Evolutionary conservation across 2,888 invertebrate species (phyloP), one percentile per base, ranked within the genome.

Genomic region (Nephrotoma appendiculata): DNA sequence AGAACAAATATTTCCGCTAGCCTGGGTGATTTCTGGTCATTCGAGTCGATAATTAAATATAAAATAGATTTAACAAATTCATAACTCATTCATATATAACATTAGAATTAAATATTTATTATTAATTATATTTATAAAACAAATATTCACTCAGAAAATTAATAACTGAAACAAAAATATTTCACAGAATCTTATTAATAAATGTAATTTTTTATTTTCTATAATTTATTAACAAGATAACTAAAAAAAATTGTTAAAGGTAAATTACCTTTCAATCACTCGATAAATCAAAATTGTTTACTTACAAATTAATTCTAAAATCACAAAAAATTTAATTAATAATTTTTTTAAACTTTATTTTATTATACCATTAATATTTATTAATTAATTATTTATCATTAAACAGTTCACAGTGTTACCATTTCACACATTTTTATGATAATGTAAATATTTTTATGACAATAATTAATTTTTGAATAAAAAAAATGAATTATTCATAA

Each of bases 61-160:
- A 31, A 86, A 83, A 86, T 57, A 41, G 42, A n/a, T 44, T 42
- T 86, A 86, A 83, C 31, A 85, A 86, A 11, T 83, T 83, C 31
- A 86, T 83, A 86, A 44, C 48, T 43, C 57, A 71, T 57, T 41
- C 85, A 44, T n/a, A 41, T 83, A 31, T 52, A 84, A 71, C 48
- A 15, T 45, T 48, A 7, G 83, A 71, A 83, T 83, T 15, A 42
- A 86, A 71, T 48, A 57, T 83, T 41, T 83, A 45, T 42, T 71
- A 84, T 6, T 48, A n/a, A 57, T 52, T 84, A 9, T 19, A 71
- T 86, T 86, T 71, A 41, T 11, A 48, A 41, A 83, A 41, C 31
- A 41, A 9, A 6, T 41, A 83, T 41, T 41, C 83, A 83, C 41
- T 12, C 41, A 83, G 11, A 83, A 83, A 41, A 41, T 41, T 71